These are phyloP conservation scores for Herpailurus yagouaroundi DNA, from an alignment of 2,113 vertebrate species.

Conservation along the genomic window DNA sequence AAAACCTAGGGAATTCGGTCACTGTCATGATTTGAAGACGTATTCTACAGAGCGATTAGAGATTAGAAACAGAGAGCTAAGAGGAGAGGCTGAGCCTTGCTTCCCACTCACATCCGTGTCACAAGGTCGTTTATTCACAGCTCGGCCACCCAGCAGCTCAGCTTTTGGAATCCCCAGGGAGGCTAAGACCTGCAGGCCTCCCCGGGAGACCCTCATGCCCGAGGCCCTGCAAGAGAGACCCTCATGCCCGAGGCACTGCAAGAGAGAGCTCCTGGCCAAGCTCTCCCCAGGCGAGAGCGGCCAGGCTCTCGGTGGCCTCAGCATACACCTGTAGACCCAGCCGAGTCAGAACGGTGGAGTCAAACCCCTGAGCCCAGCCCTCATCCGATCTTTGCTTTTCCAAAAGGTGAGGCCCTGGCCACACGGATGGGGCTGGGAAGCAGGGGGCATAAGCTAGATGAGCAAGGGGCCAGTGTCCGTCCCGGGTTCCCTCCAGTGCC, in stretches of 20 bases:
- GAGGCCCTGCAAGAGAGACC: not conserved
- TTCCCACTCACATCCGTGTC: not conserved
- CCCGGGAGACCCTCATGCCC: not conserved
- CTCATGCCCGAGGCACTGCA: not conserved
- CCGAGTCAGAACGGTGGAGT: not conserved
- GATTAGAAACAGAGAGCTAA: not conserved
- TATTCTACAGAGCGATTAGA: not conserved
- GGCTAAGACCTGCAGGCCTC: not conserved
- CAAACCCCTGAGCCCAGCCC: not conserved
- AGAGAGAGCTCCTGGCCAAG: not conserved
- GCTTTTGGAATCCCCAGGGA: not conserved
- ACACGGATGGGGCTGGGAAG: rapidly evolving
- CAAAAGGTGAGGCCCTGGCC: not conserved
- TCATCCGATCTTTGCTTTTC: not conserved
- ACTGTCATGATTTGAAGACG: not conserved
- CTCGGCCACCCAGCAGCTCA: not conserved
- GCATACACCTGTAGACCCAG: not conserved
- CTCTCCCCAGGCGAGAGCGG: not conserved
- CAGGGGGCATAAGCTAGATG: not conserved
- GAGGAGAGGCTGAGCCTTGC: not conserved
- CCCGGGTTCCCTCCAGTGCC: rapidly evolving
- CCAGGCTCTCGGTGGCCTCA: not conserved
- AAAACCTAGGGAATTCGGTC: not conserved
- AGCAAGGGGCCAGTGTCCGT: too few relatives aligned
- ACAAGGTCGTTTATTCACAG: not conserved